Evolutionary conservation across 2,888 invertebrate species (phyloP), one percentile per base, ranked within the genome.

Genomic region (Drosophila nr. perissopoda): DNA sequence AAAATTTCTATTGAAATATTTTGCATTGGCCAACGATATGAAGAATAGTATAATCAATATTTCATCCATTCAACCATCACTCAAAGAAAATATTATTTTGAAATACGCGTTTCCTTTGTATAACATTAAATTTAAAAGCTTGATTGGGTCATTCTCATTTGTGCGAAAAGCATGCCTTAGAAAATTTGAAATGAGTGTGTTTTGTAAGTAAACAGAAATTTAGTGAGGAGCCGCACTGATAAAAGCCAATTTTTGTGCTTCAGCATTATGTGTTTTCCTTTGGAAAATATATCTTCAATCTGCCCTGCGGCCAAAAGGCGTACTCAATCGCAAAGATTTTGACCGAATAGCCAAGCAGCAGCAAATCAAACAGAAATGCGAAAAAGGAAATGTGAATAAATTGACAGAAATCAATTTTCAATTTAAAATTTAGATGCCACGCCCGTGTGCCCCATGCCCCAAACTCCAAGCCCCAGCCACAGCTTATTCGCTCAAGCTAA

Each of bases 391-490:
- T 48, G 58, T 53, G 57, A 73, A 54, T 70, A 76, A 73, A 76
- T 83, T 82, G 76, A 79, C 65, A 79, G 83, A 86, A 86, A 88
- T 88, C 86, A 87, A 88, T 87, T 87, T 88, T 84, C 86, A 86
- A 87, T 88, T 82, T 86, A 79, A 83, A 86, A 86, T 86, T 82
- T 84, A 88, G 84, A 86, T 86, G 69, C 52, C 59, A 8, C 18
- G 27, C 13, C 52, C 27, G 42, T 40, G 42, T 13, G 42, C n/a
- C 49, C 25, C 46, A 29, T 46, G 33, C 18, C 59, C 46, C 6
- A 21, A 42, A 21, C 21, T 4, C 2, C 10, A 5, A 13, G 2
- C 25, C 46, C 7, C 48, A 49, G 6, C 49, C 57, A 51, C 61
- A 49, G 13, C 51, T 18, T 3, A 31, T 58, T 53, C 56, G 65